Percentiles rank a stretch among this genome's conserved stretches.
Evolutionary conservation across 2,797 vertebrate genomes (phyloP).

Genomic region (Perodicticus potto): DNA sequence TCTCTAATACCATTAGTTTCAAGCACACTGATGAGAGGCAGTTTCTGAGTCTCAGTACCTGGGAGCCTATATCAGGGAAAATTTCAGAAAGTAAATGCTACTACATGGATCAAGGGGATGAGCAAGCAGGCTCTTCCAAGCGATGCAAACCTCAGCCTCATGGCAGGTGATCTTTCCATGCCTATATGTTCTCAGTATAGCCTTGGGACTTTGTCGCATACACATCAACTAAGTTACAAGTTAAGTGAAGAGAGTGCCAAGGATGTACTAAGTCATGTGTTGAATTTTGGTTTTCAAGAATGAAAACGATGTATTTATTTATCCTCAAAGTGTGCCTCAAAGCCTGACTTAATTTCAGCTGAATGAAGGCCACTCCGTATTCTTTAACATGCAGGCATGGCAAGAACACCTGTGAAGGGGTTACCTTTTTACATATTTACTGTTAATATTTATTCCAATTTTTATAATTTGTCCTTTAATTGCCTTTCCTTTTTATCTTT

Average conservation of each 20-base stretch:
- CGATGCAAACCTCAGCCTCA: not conserved
- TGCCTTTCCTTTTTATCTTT: slow-evolving; percentile 1
- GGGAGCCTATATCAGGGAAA: not conserved
- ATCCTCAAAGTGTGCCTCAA: not conserved
- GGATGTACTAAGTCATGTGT: not conserved
- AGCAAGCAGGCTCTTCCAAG: not conserved
- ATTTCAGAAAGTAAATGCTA: not conserved
- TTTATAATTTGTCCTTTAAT: slow-evolving; percentile 6
- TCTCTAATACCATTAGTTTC: not conserved
- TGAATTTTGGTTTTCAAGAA: not conserved
- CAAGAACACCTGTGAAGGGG: not conserved
- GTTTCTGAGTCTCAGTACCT: not conserved
- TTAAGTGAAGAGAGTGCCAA: not conserved
- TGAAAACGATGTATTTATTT: not conserved
- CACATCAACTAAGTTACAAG: not conserved
- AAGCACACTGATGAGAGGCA: not conserved
- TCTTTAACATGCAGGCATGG: not conserved
- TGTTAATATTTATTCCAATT: not conserved
- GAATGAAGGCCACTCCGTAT: not conserved
- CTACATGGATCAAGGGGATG: not conserved
- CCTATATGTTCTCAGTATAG: not conserved
- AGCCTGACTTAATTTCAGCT: not conserved
- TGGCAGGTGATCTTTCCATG: not conserved
- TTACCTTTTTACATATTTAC: not conserved
- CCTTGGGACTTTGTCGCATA: not conserved